Conservation (phyloP, 2,113 vertebrate species). For the Upupa epops region DNA sequence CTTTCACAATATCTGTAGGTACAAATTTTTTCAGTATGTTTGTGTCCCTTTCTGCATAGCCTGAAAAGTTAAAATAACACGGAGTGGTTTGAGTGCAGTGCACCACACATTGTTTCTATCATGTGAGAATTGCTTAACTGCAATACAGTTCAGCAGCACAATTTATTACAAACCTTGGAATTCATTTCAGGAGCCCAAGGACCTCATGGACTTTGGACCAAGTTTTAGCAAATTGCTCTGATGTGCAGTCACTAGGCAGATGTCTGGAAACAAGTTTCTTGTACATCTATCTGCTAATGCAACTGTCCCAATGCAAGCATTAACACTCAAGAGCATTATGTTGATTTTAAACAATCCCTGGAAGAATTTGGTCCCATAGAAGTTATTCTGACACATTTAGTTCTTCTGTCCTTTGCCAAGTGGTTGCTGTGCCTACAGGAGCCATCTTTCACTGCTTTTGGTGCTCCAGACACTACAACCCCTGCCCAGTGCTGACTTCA, state of each 20-base stretch:
- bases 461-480: constrained; percentile 20
- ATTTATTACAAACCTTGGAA: constrained; percentile 69
- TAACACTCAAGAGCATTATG: constrained; percentile 44
- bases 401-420: constrained; percentile 34
- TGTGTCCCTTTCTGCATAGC: background rate
- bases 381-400: constrained; percentile 50
- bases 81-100: background rate
- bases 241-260: constrained; percentile 26
- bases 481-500: constrained; percentile 26
- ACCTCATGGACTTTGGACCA: constrained; percentile 50
- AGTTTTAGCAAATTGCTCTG: constrained; percentile 11
- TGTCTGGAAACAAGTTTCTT: constrained; percentile 29
- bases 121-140: constrained; percentile 52
- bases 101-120: constrained; percentile 58
- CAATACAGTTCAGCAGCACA: constrained; percentile 32
- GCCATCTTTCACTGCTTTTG: constrained; percentile 16
- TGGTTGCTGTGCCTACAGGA: background rate
- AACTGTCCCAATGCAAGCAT: constrained; percentile 12
- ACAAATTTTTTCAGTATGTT: background rate
- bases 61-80: constrained; percentile 27
- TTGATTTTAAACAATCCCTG: constrained; percentile 59
- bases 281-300: constrained; percentile 44
- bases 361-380: constrained; percentile 47
- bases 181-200: constrained; percentile 69
- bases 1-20: background rate